phyloP scores from a whole-genome alignment of 1,140 invertebrate species.

The Rhyzopertha dominica region DNA sequence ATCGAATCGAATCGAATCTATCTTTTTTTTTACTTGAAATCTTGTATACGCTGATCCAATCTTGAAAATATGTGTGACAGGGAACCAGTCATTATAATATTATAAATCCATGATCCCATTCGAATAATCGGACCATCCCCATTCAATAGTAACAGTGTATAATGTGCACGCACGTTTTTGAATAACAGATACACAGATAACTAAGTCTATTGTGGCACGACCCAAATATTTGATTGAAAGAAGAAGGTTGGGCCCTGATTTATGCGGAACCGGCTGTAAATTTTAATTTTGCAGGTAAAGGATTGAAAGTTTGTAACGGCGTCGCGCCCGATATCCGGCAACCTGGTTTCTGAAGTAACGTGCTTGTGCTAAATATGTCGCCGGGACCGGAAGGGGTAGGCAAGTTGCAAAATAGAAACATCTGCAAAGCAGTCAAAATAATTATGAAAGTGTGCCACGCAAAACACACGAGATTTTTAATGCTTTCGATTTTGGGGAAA shows the following conservation, averaged over 20 bases:
- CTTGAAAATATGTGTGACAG: neutral
- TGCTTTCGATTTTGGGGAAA: too few relatives aligned
- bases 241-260: conserved; percentile 11
- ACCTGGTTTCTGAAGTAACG: neutral
- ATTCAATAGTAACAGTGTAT: neutral
- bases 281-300: conserved; percentile 7
- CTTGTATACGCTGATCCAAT: conserved; percentile 7
- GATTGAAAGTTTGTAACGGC: too few relatives aligned
- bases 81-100: neutral
- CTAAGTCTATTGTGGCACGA: conserved; percentile 11
- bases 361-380: neutral
- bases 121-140: neutral
- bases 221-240: conserved; percentile 15
- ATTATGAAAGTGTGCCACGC: too few relatives aligned
- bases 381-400: neutral
- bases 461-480: too few relatives aligned
- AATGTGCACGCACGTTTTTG: conserved; percentile 2
- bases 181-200: conserved; percentile 14
- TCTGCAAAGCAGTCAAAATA: neutral
- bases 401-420: neutral
- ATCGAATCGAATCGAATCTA: too few relatives aligned
- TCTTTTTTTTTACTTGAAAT: too few relatives aligned
- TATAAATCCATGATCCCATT: neutral
- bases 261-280: conserved; percentile 1
- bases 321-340: too few relatives aligned